Conservation (phyloP, 2,113 vertebrate species). For the Mobula hypostoma region DNA sequence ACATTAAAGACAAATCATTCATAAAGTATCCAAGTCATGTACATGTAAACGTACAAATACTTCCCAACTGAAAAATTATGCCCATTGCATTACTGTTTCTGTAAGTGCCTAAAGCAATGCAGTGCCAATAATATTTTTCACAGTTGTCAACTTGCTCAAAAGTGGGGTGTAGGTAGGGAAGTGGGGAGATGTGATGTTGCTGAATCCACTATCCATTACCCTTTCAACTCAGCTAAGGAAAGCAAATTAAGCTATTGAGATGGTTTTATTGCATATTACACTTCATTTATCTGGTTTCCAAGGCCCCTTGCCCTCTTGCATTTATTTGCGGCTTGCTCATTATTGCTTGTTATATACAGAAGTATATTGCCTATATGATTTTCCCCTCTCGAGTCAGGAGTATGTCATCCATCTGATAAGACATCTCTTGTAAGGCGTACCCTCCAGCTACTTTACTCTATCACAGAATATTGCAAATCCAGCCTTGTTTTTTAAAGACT, state of each 20-base stretch:
- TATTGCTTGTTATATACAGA: constrained; percentile 21
- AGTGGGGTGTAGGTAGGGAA: not conserved
- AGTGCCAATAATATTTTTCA: not conserved
- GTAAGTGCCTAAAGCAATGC: not conserved
- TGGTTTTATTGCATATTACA: not conserved
- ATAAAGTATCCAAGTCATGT: not conserved
- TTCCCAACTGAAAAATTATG: not conserved
- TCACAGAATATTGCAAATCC: constrained; percentile 37
- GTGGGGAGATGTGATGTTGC: not conserved
- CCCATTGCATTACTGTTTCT: not conserved
- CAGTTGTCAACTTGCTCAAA: not conserved
- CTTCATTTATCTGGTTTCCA: constrained; percentile 20
- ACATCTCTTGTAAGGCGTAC: constrained; percentile 6
- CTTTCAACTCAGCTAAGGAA: not conserved
- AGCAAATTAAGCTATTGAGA: constrained; percentile 7
- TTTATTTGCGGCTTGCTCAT: not conserved
- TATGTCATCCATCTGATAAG: constrained; percentile 34
- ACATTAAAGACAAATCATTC: not conserved
- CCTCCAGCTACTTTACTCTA: constrained; percentile 23
- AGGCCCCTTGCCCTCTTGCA: not conserved
- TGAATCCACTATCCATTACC: not conserved
- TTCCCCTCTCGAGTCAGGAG: constrained; percentile 19
- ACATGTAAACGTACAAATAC: not conserved
- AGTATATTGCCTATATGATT: constrained; percentile 16
- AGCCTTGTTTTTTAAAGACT: constrained; percentile 34